phyloP scores from a whole-genome alignment of 2,797 vertebrate genomes.

The Sebastes umbrosus region DNA sequence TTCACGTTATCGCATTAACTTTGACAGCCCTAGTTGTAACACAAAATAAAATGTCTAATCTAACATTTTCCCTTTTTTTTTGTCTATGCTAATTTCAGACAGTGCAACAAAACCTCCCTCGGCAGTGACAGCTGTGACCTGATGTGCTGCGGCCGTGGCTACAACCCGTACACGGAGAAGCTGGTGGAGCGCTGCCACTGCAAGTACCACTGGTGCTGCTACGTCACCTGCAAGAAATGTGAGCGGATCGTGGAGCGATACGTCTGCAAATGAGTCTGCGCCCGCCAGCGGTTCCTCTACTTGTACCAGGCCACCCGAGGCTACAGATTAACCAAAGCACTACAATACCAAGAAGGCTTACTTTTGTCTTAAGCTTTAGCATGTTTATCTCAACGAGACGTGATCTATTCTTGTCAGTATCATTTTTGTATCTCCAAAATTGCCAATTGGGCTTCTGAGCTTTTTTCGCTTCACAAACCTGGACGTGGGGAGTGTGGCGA shows the following conservation, averaged over 20 bases:
- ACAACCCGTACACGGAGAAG: conserved; percentile 97
- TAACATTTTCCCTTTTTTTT: background rate
- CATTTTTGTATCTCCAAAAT: conserved; percentile 64
- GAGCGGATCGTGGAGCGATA: conserved; percentile 95
- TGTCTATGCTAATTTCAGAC: conserved; percentile 77
- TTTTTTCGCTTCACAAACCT: conserved; percentile 52
- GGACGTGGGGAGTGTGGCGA: conserved; percentile 48
- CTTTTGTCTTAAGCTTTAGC: conserved; percentile 76
- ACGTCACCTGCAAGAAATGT: conserved; percentile 98
- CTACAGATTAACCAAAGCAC: conserved; percentile 82
- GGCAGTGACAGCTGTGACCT: conserved; percentile 98
- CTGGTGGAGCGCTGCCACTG: conserved; percentile 97
- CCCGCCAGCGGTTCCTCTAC: background rate
- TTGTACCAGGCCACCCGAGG: conserved; percentile 31
- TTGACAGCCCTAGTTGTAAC: no score
- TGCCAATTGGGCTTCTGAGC: conserved; percentile 46
- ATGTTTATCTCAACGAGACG: conserved; percentile 69
- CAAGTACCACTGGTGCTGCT: conserved; percentile 99
- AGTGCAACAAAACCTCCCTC: conserved; percentile 96
- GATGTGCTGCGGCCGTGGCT: conserved; percentile 99
- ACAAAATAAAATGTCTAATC: background rate
- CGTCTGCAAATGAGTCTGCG: conserved; percentile 90
- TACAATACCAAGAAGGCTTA: conserved; percentile 72
- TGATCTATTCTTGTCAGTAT: conserved; percentile 69
- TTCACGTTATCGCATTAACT: no score